A percentile compares a stretch with the other conserved stretches of the same genome.
Conservation (phyloP, 2,888 invertebrate species). For the Lithophane socia region DNA sequence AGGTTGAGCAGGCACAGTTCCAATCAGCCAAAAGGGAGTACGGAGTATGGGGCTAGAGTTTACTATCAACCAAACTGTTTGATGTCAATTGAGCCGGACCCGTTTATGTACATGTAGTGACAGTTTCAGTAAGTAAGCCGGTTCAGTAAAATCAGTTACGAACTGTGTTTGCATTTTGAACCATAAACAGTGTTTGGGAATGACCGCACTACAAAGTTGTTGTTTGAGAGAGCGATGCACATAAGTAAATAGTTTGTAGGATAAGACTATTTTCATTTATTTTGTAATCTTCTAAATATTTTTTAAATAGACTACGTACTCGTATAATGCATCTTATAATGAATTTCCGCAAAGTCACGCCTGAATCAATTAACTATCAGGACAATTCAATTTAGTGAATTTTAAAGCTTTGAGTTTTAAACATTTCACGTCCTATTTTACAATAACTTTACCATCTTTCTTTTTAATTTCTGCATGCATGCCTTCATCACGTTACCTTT, state of each 20-base stretch:
- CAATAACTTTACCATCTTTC: background rate
- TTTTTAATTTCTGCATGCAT: background rate
- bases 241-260: background rate
- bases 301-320: too few relatives aligned
- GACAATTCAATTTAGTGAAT: background rate
- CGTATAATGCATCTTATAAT: too few relatives aligned
- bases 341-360: too few relatives aligned
- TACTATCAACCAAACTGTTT: conserved; percentile 20
- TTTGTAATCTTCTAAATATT: background rate
- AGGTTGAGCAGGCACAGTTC: conserved; percentile 24
- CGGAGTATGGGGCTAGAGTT: background rate
- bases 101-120: background rate
- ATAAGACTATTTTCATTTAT: background rate
- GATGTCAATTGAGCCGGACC: conserved; percentile 28
- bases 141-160: background rate
- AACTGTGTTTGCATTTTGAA: background rate
- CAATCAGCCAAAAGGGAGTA: conserved; percentile 23
- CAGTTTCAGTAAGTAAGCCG: conserved; percentile 3
- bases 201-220: background rate
- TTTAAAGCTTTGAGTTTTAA: too few relatives aligned
- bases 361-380: too few relatives aligned
- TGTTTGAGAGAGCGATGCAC: background rate
- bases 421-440: background rate
- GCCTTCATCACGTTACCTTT: background rate
- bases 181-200: background rate